Percentiles rank a stretch among this genome's conserved stretches.
Conservation (phyloP, 2,113 vertebrate species). For the Cichladusa arquata region DNA sequence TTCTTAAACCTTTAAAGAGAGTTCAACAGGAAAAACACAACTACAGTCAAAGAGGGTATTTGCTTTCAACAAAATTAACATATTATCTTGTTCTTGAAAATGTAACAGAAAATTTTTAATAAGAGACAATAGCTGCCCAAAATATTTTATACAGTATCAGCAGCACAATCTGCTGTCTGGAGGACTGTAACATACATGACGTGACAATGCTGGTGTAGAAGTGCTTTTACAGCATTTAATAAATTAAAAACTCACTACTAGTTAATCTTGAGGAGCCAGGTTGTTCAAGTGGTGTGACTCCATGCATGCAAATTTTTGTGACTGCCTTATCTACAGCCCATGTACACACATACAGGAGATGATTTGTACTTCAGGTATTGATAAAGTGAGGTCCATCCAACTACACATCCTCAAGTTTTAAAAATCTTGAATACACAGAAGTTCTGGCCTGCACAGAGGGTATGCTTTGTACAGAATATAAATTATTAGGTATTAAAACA, state of each 20-base stretch:
- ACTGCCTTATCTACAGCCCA: background rate
- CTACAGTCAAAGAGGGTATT: background rate
- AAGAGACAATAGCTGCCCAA: background rate
- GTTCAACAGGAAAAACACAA: background rate
- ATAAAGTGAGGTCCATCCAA: background rate
- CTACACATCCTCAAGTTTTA: background rate
- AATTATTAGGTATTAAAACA: constrained; percentile 54
- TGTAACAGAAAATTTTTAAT: background rate
- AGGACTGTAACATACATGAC: background rate
- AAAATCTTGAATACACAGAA: background rate
- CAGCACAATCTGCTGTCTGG: background rate
- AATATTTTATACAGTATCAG: background rate
- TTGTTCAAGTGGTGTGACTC: background rate
- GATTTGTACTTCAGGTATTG: background rate
- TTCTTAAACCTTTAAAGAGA: background rate
- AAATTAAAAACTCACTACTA: constrained; percentile 52
- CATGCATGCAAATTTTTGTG: constrained; percentile 9
- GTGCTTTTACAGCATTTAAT: constrained; percentile 46
- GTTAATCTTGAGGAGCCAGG: background rate
- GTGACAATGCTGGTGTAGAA: background rate
- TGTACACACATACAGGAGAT: background rate
- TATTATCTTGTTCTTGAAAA: background rate
- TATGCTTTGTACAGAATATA: constrained; percentile 56
- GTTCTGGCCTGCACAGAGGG: background rate
- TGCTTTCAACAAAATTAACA: constrained; percentile 20